phyloP scores from a whole-genome alignment of 2,888 invertebrate species.

The Listrodromus nycthemerus region DNA sequence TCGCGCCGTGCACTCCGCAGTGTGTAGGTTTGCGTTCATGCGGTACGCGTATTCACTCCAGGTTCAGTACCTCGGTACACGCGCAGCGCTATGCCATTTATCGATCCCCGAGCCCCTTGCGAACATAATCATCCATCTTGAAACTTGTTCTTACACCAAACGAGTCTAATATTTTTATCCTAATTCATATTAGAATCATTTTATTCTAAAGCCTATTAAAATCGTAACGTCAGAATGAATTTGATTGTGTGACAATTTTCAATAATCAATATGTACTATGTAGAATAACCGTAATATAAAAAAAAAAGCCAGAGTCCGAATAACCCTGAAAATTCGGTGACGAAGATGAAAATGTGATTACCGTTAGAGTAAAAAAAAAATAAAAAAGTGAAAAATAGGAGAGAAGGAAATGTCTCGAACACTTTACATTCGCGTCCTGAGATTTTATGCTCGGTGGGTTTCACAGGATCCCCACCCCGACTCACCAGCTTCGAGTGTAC shows the following conservation, averaged over 20 bases:
- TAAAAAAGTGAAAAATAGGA: neutral
- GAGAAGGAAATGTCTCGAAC: neutral
- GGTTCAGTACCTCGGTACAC: slow-evolving; percentile 1
- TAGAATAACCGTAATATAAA: neutral
- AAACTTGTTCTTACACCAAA: slow-evolving; percentile 49
- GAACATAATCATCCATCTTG: slow-evolving; percentile 13
- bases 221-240: neutral
- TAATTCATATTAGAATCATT: too few relatives aligned
- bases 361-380: neutral
- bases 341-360: neutral
- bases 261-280: too few relatives aligned
- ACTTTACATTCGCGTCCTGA: slow-evolving; percentile 4
- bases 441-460: slow-evolving; percentile 7
- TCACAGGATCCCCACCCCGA: slow-evolving; percentile 24
- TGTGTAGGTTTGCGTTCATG: slow-evolving; percentile 34
- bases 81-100: slow-evolving; percentile 18
- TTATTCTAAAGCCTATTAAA: neutral
- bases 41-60: neutral
- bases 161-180: neutral
- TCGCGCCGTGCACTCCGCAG: slow-evolving; percentile 37
- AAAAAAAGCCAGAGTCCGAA: neutral
- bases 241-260: too few relatives aligned
- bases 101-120: neutral
- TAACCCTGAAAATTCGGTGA: neutral
- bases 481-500: slow-evolving; percentile 2